Evolutionary conservation across 1,140 invertebrate genomes (phyloP).

Genomic region (Bombus soroeensis): DNA sequence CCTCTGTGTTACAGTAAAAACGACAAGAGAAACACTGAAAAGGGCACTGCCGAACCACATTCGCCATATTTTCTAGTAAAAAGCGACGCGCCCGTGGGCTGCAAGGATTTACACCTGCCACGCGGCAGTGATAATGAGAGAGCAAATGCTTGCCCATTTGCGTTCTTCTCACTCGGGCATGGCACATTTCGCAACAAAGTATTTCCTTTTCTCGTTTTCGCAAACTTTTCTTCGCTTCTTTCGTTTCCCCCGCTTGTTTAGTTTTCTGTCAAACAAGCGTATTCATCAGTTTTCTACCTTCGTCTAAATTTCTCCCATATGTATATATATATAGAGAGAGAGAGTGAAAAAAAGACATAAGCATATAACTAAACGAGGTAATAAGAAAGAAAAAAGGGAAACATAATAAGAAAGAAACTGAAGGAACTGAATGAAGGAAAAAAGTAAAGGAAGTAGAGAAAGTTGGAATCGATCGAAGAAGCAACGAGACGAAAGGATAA

Average conservation of each 20-base stretch:
- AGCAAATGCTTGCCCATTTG: slow-evolving; percentile 92
- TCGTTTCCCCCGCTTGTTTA: slow-evolving; percentile 73
- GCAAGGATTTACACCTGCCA: slow-evolving; percentile 82
- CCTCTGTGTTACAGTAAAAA: slow-evolving; percentile 91
- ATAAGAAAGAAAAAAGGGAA: no score
- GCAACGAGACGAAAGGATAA: not conserved
- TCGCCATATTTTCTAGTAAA: slow-evolving; percentile 89
- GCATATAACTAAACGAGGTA: no score
- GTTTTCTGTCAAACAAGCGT: slow-evolving; percentile 31
- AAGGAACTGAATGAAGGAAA: no score
- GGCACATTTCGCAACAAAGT: slow-evolving; percentile 87
- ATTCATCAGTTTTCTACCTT: not conserved
- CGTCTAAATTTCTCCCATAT: no score
- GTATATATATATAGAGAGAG: no score
- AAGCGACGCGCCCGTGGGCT: slow-evolving; percentile 83
- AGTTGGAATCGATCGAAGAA: no score
- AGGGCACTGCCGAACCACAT: slow-evolving; percentile 90
- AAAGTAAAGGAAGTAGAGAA: not conserved
- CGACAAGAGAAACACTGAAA: slow-evolving; percentile 92
- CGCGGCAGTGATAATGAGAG: slow-evolving; percentile 91
- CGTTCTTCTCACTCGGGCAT: slow-evolving; percentile 85
- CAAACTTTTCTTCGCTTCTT: slow-evolving; percentile 69
- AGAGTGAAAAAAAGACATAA: no score
- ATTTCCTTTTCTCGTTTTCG: slow-evolving; percentile 84
- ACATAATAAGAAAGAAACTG: no score